Conservation (phyloP, 2,888 invertebrate genomes). For the Epirrhoe tristata region DNA sequence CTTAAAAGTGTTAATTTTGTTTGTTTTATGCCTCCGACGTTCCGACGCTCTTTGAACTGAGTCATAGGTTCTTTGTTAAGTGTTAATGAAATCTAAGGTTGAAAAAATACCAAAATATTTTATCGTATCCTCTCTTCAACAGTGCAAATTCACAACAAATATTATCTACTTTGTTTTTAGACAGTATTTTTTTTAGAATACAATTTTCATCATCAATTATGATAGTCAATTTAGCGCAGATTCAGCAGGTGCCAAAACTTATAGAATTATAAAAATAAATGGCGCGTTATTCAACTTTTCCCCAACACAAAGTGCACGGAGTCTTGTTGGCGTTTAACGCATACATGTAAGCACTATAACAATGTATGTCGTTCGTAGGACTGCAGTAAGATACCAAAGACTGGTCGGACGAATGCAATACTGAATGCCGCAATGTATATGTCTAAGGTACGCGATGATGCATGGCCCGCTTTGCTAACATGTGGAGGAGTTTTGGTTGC, state of each 20-base stretch:
- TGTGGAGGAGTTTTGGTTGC: neutral
- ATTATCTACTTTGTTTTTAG: neutral
- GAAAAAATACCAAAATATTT: neutral
- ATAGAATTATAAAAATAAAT: neutral
- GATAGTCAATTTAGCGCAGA: no score
- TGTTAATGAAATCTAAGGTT: neutral
- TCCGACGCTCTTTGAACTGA: neutral
- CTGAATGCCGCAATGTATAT: slow-evolving; percentile 88
- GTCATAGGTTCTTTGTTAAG: neutral
- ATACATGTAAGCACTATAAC: slow-evolving; percentile 50
- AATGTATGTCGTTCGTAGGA: slow-evolving; percentile 82
- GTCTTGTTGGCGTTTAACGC: neutral
- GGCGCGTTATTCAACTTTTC: neutral
- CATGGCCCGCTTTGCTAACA: slow-evolving; percentile 50
- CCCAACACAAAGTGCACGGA: slow-evolving; percentile 12
- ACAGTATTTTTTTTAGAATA: neutral
- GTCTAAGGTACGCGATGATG: slow-evolving; percentile 86
- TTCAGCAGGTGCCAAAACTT: neutral
- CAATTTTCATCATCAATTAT: neutral
- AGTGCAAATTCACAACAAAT: neutral
- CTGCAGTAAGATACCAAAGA: slow-evolving; percentile 86
- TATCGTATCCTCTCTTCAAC: neutral
- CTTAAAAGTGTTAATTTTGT: neutral
- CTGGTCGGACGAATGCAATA: slow-evolving; percentile 87
- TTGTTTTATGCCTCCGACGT: neutral